Base-by-base conservation (phyloP, 2,888 invertebrate genomes). In the Platerodrilus igneus region DNA sequence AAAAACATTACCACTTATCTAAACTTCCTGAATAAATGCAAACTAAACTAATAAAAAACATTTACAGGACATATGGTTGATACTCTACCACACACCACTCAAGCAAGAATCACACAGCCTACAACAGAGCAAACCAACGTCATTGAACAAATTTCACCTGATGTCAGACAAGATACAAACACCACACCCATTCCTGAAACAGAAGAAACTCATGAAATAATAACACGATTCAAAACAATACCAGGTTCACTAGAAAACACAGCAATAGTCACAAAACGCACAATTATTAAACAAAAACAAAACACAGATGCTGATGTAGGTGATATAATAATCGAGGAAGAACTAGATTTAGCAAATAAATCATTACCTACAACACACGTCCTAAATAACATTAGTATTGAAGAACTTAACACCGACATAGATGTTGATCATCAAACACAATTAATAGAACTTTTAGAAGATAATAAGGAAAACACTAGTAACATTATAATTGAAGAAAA, bases 171-270 rank as follows among this genome's bases (percentile, higher is more conserved):
- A 56, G 57, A 63, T 55, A 58, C 53, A 48, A 52, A 59, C 48
- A 55, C 46, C 41, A 44, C 48, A 45, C 42, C 41, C 14, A 42
- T 59, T 40, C 38, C 45, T 19, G 45, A 55, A 14, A 58, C 55
- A 45, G 57, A 76, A 66, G 76, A 77, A 70, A 70, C 71, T 25
- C 75, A 77, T 63, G 78, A 78, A 69, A 76, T 77, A 10, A 60
- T 78, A 21, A 78, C 77, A 1, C 77, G 75, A 63, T 78, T 78
- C 51, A 64, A 74, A 49, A 67, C 70, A 59, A 60, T 68, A 23
- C 70, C 75, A 6, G 75, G 71, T 14, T 67, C 69, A 37, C 63
- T 65, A n/a, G 74, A 75, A 62, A 73, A 74, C 4, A 71, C 69
- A 41, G 72, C 73, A 63, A 68, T 75, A 10, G 73, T 75, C 61